These are phyloP conservation scores for Troides helena DNA, from an alignment of 2,888 invertebrate genomes.

Conservation along the genomic window DNA sequence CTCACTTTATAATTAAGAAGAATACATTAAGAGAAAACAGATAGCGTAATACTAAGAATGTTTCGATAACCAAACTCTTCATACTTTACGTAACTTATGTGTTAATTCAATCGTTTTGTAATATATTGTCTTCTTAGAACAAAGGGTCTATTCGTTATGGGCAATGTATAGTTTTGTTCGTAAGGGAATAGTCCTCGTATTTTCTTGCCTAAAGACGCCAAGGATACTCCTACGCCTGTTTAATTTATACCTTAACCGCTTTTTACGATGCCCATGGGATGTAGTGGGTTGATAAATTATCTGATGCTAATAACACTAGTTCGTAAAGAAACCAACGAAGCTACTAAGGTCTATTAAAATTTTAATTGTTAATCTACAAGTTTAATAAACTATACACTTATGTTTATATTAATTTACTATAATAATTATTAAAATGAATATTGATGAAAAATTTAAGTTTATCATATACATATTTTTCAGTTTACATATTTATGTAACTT, in stretches of 20 bases:
- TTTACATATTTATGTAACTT: too few relatives aligned
- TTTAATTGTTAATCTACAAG: not conserved
- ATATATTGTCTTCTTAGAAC: not conserved
- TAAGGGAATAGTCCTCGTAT: constrained; percentile 1
- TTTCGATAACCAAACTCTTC: too few relatives aligned
- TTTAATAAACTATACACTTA: too few relatives aligned
- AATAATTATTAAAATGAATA: too few relatives aligned
- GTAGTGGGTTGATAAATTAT: constrained; percentile 8
- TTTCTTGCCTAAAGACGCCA: constrained; percentile 6
- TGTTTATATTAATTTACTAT: too few relatives aligned
- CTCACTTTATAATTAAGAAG: too few relatives aligned
- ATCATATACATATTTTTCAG: too few relatives aligned
- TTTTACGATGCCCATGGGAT: constrained; percentile 18
- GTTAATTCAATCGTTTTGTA: not conserved
- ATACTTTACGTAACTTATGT: not conserved
- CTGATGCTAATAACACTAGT: not conserved
- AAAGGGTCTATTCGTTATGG: not conserved
- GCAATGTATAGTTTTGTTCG: not conserved
- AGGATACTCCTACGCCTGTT: constrained; percentile 13
- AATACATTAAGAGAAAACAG: too few relatives aligned
- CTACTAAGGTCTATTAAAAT: not conserved
- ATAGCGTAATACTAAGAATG: too few relatives aligned
- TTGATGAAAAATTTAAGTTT: too few relatives aligned
- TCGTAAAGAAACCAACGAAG: not conserved
- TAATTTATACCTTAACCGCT: constrained; percentile 24